These are phyloP conservation scores for Gerris buenoi DNA, from an alignment of 1,140 invertebrate genomes.

Conservation along the genomic window DNA sequence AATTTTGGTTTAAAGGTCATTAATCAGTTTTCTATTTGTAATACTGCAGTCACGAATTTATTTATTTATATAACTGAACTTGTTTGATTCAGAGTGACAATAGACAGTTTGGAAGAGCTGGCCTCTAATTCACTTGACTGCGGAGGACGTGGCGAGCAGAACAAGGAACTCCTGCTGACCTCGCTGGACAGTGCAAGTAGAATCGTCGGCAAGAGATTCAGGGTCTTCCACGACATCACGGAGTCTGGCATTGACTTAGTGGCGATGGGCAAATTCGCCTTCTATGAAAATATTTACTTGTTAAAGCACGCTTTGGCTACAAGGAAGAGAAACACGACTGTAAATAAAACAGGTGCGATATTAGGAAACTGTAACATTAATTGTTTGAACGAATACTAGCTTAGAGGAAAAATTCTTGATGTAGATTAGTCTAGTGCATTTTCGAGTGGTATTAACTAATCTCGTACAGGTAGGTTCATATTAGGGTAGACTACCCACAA, in stretches of 20 bases:
- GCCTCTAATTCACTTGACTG: slow-evolving; percentile 38
- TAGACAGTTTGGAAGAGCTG: slow-evolving; percentile 54
- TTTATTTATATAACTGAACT: too few species aligned
- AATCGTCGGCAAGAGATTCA: slow-evolving; percentile 48
- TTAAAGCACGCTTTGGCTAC: slow-evolving; percentile 43
- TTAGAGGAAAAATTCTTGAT: too few species aligned
- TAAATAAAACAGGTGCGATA: too few species aligned
- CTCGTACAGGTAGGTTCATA: too few species aligned
- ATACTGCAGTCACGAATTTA: too few species aligned
- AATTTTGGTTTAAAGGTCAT: too few species aligned
- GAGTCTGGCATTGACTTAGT: slow-evolving; percentile 34
- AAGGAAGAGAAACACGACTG: slow-evolving; percentile 3
- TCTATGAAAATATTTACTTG: slow-evolving; percentile 64
- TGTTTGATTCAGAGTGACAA: slow-evolving; percentile 54
- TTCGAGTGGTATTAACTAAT: too few species aligned
- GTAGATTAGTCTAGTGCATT: too few species aligned
- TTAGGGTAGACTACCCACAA: too few species aligned
- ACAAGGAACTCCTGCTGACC: slow-evolving; percentile 47
- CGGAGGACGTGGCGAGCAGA: slow-evolving; percentile 51
- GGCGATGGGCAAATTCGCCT: slow-evolving; percentile 50
- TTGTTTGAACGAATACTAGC: too few species aligned
- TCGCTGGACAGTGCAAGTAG: slow-evolving; percentile 46
- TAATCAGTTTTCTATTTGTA: too few species aligned
- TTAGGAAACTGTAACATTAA: too few species aligned
- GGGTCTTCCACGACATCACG: slow-evolving; percentile 26